Conservation (phyloP, 2,113 vertebrate species). For the Acanthisitta chloris region DNA sequence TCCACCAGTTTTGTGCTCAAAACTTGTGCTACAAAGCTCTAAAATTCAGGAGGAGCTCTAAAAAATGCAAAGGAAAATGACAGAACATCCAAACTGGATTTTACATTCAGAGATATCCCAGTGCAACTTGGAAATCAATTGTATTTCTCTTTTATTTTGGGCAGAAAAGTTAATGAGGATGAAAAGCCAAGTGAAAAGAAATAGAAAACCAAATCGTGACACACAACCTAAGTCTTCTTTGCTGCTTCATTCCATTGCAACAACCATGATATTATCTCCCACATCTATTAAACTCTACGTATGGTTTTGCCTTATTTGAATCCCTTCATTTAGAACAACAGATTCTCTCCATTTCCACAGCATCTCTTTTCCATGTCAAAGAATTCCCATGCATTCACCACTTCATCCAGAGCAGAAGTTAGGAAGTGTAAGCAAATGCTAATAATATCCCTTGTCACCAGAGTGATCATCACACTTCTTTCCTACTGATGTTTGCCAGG, state of each 20-base stretch:
- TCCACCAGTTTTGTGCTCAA: background rate
- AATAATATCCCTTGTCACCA: conserved; percentile 9
- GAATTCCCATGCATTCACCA: background rate
- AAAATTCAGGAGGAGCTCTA: background rate
- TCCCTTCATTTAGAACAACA: background rate
- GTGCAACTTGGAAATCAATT: background rate
- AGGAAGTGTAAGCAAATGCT: conserved; percentile 17
- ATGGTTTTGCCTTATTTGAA: background rate
- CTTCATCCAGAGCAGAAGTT: conserved; percentile 13
- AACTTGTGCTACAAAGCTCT: background rate
- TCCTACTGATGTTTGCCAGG: background rate
- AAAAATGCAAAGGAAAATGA: background rate
- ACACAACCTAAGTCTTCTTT: background rate
- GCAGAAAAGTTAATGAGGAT: background rate
- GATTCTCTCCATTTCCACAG: background rate
- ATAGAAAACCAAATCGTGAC: background rate
- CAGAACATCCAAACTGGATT: background rate
- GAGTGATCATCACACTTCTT: background rate
- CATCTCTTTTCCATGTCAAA: background rate
- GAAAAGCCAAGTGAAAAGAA: background rate
- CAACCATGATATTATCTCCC: background rate
- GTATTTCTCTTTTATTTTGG: background rate
- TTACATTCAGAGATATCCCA: background rate
- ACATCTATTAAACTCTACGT: background rate
- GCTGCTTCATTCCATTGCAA: background rate